Evolutionary conservation across 2,113 vertebrate species (phyloP).

Genomic region (Lutjanus erythropterus): DNA sequence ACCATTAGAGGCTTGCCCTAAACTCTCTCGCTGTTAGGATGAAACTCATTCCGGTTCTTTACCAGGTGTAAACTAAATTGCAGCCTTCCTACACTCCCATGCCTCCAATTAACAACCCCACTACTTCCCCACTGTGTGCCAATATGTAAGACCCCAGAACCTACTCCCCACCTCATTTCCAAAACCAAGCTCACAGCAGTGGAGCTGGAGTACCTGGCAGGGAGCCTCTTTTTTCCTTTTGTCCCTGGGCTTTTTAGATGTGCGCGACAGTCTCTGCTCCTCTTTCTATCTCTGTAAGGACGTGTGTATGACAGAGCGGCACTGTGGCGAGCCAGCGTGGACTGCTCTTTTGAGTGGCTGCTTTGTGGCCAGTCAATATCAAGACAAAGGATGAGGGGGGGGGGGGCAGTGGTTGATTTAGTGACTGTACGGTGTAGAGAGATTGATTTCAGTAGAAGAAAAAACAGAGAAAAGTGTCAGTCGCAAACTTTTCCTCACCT

Average conservation of each 20-base stretch:
- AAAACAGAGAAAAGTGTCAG: conserved; percentile 41
- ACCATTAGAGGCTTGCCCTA: conserved; percentile 39
- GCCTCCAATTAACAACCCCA: conserved; percentile 58
- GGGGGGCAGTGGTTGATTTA: conserved; percentile 56
- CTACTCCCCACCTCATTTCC: conserved; percentile 41
- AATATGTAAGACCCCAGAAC: conserved; percentile 19
- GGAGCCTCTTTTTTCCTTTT: conserved; percentile 55
- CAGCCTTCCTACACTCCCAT: conserved; percentile 23
- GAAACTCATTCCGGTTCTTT: conserved; percentile 23
- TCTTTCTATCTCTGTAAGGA: conserved; percentile 39
- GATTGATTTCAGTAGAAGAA: conserved; percentile 49
- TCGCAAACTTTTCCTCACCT: conserved; percentile 26
- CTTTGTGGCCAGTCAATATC: conserved; percentile 64
- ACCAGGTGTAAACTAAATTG: conserved; percentile 48
- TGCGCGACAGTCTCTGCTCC: background rate
- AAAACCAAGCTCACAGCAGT: conserved; percentile 40
- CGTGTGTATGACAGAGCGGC: conserved; percentile 31
- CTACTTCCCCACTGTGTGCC: conserved; percentile 45
- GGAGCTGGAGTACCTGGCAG: conserved; percentile 24
- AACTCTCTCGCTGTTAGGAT: conserved; percentile 11
- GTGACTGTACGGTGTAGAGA: conserved; percentile 44
- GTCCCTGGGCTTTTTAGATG: conserved; percentile 37
- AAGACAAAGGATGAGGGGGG: conserved; percentile 63
- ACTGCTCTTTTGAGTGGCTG: conserved; percentile 56
- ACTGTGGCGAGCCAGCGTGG: background rate